Percentiles rank a stretch among this genome's conserved stretches.
Evolutionary conservation across 1,140 invertebrate genomes (phyloP).

Genomic region (Bombus polaris): DNA sequence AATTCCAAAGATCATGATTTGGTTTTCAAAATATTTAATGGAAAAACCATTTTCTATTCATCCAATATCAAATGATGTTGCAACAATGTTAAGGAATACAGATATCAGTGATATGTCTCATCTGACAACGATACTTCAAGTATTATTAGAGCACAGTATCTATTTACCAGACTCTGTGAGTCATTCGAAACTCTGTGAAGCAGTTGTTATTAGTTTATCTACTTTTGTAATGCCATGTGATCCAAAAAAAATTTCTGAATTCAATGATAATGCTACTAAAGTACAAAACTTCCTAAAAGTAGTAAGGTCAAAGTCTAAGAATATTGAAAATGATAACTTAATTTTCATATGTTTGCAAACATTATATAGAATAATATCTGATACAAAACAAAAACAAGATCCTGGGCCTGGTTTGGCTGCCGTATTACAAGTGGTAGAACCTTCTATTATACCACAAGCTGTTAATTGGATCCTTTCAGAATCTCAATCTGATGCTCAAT

Average conservation of each 20-base stretch:
- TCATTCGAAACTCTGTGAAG: slow-evolving; percentile 68
- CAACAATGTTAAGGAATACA: slow-evolving; percentile 57
- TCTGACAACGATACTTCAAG: slow-evolving; percentile 63
- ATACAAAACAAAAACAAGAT: slow-evolving; percentile 64
- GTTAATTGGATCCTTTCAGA: slow-evolving; percentile 78
- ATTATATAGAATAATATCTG: slow-evolving; percentile 76
- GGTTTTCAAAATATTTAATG: slow-evolving; percentile 68
- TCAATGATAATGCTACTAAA: slow-evolving; percentile 56
- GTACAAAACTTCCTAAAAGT: slow-evolving; percentile 66
- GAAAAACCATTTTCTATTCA: slow-evolving; percentile 41
- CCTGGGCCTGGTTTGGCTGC: slow-evolving; percentile 83
- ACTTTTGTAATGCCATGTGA: slow-evolving; percentile 60
- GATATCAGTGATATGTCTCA: slow-evolving; percentile 61
- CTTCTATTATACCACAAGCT: slow-evolving; percentile 77
- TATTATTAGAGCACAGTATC: slow-evolving; percentile 55
- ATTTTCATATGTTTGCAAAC: slow-evolving; percentile 70
- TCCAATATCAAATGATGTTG: slow-evolving; percentile 65
- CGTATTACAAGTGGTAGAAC: slow-evolving; percentile 82
- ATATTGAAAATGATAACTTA: slow-evolving; percentile 58
- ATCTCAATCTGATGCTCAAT: slow-evolving; percentile 78
- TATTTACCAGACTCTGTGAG: slow-evolving; percentile 57
- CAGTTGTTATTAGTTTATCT: slow-evolving; percentile 67
- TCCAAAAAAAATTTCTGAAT: slow-evolving; percentile 53
- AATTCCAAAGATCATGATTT: slow-evolving; percentile 66
- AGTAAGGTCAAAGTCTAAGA: slow-evolving; percentile 53